Evolutionary conservation across 1,140 invertebrate species (phyloP).

Genomic region (Zaprionus capensis): DNA sequence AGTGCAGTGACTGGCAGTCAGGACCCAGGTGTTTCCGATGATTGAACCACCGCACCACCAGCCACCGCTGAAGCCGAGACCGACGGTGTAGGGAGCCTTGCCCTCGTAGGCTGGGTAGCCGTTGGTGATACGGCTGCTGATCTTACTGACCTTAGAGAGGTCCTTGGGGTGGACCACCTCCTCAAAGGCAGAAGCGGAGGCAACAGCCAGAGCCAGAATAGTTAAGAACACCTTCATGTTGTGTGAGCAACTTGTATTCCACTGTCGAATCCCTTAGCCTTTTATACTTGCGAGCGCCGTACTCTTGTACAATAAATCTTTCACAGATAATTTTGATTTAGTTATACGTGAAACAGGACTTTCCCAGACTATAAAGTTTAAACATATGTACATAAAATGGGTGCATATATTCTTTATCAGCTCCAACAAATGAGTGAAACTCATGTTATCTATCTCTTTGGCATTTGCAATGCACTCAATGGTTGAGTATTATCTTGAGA

Average conservation of each 20-base stretch:
- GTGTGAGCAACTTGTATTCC: not conserved
- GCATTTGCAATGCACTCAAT: too few relatives aligned
- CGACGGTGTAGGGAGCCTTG: conserved; percentile 30
- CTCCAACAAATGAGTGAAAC: too few relatives aligned
- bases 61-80: conserved; percentile 77
- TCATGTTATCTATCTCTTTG: too few relatives aligned
- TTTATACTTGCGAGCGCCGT: too few relatives aligned
- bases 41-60: conserved; percentile 86
- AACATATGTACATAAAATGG: too few relatives aligned
- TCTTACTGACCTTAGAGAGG: conserved; percentile 26
- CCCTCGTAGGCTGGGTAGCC: conserved; percentile 30
- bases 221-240: conserved; percentile 53
- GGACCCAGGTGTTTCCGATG: conserved; percentile 82
- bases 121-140: conserved; percentile 55
- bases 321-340: too few relatives aligned
- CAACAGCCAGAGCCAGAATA: conserved; percentile 51
- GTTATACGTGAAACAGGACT: too few relatives aligned
- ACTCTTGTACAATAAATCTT: too few relatives aligned
- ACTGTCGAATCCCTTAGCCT: too few relatives aligned
- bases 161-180: conserved; percentile 17
- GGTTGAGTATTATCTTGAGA: too few relatives aligned
- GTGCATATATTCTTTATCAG: too few relatives aligned
- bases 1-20: conserved; percentile 53
- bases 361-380: too few relatives aligned
- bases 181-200: conserved; percentile 36